These are phyloP conservation scores for Lontra canadensis DNA, from an alignment of 2,113 vertebrate species.

Conservation along the genomic window DNA sequence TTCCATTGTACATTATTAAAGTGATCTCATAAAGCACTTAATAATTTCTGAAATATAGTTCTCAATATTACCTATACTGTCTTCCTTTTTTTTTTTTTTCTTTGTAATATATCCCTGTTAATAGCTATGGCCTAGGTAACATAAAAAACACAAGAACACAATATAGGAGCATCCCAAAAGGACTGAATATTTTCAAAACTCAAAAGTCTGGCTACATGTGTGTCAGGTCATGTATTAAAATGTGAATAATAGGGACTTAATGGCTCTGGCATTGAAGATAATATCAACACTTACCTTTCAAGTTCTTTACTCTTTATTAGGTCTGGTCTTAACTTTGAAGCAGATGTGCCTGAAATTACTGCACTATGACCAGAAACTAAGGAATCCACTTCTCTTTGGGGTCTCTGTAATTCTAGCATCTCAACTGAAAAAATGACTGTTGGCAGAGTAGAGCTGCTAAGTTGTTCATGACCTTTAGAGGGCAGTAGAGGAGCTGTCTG, in stretches of 20 bases:
- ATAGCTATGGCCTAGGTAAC: not conserved
- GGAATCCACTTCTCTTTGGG: not conserved
- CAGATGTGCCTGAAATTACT: not conserved
- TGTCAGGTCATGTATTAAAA: not conserved
- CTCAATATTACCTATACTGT: not conserved
- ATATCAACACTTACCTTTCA: not conserved
- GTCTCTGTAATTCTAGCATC: not conserved
- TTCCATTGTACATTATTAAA: not conserved
- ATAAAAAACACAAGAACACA: not conserved
- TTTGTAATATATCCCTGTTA: not conserved
- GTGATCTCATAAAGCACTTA: not conserved
- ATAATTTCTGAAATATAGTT: not conserved
- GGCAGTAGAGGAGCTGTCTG: conserved; percentile 83
- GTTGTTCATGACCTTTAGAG: conserved; percentile 76
- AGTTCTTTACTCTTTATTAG: not conserved
- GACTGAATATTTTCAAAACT: not conserved
- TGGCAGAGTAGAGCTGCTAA: conserved; percentile 42
- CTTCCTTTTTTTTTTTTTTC: not conserved
- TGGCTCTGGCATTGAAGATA: not conserved
- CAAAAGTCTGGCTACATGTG: not conserved
- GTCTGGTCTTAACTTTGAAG: not conserved
- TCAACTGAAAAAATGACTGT: not conserved
- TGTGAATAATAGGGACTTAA: not conserved
- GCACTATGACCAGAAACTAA: not conserved
- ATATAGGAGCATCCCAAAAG: not conserved